phyloP scores from a whole-genome alignment of 2,113 vertebrate genomes.

The Odontophorus gujanensis region DNA sequence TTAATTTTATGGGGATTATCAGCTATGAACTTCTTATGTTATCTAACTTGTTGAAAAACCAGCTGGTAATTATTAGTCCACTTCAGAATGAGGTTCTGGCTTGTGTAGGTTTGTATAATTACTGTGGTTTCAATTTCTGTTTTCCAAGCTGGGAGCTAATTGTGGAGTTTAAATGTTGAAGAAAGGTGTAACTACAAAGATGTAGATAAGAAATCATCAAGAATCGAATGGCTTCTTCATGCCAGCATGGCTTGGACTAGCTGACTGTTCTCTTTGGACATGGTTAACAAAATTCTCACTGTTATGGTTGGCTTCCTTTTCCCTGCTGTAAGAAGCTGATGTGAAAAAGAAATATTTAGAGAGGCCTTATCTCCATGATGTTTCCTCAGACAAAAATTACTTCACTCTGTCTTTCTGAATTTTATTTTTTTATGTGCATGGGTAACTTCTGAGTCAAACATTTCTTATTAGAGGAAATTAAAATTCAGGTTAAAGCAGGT shows the following conservation, averaged over 20 bases:
- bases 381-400: not conserved
- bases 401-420: not conserved
- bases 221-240: not conserved
- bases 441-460: not conserved
- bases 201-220: not conserved
- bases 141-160: not conserved
- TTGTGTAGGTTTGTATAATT: not conserved
- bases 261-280: not conserved
- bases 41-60: not conserved
- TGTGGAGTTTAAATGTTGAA: not conserved
- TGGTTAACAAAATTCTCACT: not conserved
- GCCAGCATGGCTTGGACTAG: not conserved
- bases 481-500: not conserved
- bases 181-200: not conserved
- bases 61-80: not conserved
- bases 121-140: not conserved
- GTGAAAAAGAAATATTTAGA: not conserved
- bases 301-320: not conserved
- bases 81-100: not conserved
- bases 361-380: not conserved
- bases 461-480: not conserved
- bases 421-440: not conserved
- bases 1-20: not conserved
- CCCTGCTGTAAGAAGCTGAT: not conserved
- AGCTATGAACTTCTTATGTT: not conserved